Evolutionary conservation across 2,113 vertebrate species (phyloP).

Genomic region (Neotoma lepida): DNA sequence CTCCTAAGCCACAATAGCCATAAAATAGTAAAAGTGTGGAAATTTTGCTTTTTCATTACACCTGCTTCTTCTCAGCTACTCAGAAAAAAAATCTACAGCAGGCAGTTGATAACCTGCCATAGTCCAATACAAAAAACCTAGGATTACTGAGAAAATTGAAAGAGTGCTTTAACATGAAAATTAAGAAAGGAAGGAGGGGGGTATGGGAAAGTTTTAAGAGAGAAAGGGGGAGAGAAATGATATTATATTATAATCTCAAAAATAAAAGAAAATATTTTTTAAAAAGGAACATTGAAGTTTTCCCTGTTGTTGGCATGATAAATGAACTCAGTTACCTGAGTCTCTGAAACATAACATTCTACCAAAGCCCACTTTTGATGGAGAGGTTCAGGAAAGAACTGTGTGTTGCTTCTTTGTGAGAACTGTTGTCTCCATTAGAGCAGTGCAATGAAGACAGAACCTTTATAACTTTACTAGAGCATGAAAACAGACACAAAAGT

Average conservation of each 20-base stretch:
- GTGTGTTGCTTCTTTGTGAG: conserved; percentile 47
- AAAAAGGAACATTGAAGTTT: conserved; percentile 58
- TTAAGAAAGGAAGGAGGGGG: neutral
- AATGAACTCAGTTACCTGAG: conserved; percentile 23
- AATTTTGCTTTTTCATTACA: conserved; percentile 56
- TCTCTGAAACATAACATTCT: conserved; percentile 44
- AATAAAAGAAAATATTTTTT: conserved; percentile 39
- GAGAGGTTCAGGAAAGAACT: conserved; percentile 30
- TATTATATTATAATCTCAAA: neutral
- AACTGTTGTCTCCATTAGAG: conserved; percentile 6
- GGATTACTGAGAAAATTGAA: conserved; percentile 60
- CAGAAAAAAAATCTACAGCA: neutral
- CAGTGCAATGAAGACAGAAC: conserved; percentile 50
- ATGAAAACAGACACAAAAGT: conserved; percentile 15
- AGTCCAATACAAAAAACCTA: conserved; percentile 5
- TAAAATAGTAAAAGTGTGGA: conserved; percentile 54
- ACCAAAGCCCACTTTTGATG: conserved; percentile 10
- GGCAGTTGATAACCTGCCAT: conserved; percentile 54
- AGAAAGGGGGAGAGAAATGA: neutral
- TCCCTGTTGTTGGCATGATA: conserved; percentile 57
- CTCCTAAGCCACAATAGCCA: neutral
- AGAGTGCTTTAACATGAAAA: conserved; percentile 50
- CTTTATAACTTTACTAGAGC: conserved; percentile 38
- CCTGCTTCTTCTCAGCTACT: conserved; percentile 28
- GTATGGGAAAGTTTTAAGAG: neutral